phyloP scores from a whole-genome alignment of 2,888 invertebrate genomes.

The Caenorhabditis parvicauda region DNA sequence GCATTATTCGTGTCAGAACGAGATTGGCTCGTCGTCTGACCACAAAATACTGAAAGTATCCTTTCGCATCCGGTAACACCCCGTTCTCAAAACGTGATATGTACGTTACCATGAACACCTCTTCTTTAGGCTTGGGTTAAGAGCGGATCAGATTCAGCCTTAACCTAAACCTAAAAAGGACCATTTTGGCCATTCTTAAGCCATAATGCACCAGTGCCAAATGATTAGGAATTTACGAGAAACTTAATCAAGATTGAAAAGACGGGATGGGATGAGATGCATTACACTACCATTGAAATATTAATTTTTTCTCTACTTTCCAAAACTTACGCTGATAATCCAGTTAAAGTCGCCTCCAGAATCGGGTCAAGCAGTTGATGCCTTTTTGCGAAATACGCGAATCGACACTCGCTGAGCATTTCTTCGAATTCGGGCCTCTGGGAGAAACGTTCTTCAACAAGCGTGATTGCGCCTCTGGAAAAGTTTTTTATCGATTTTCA shows the following conservation, averaged over 20 bases:
- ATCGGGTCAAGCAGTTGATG: slow-evolving; percentile 54
- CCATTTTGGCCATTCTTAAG: not conserved
- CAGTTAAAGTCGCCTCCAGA: slow-evolving; percentile 47
- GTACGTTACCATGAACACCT: not conserved
- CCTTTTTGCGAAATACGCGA: slow-evolving; percentile 55
- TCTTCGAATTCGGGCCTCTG: slow-evolving; percentile 54
- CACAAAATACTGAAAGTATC: too few species aligned
- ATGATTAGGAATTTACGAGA: too few species aligned
- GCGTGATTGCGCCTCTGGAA: slow-evolving; percentile 47
- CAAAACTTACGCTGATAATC: slow-evolving; percentile 31
- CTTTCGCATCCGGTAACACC: too few species aligned
- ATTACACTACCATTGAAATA: slow-evolving; percentile 2
- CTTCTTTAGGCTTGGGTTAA: not conserved
- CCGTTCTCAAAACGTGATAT: not conserved
- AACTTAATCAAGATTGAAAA: too few species aligned
- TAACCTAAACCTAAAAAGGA: not conserved
- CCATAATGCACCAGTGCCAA: too few species aligned
- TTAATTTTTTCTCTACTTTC: not conserved
- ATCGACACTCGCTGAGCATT: slow-evolving; percentile 57
- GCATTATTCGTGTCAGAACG: not conserved
- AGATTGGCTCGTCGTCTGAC: not conserved
- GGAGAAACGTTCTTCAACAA: slow-evolving; percentile 54
- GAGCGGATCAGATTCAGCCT: not conserved
- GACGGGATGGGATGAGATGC: too few species aligned
- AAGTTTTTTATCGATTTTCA: not conserved